Percentiles rank a stretch among this genome's conserved stretches.
These are phyloP conservation scores for Alexandromys fortis DNA, from an alignment of 2,113 vertebrate genomes.

Conservation along the genomic window DNA sequence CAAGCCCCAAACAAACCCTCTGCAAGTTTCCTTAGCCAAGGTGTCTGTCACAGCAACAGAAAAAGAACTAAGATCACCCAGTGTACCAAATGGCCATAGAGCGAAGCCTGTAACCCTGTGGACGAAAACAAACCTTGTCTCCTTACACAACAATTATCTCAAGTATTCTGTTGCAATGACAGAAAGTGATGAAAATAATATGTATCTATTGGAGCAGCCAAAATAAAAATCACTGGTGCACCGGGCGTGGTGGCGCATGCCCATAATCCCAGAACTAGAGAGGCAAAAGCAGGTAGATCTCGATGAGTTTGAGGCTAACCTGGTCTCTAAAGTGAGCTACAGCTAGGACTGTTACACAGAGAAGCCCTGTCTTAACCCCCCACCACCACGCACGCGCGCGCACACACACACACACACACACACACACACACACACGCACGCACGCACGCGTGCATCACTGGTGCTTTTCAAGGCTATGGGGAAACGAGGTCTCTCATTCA, in stretches of 20 bases:
- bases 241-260: neutral
- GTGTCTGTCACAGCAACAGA: neutral
- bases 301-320: neutral
- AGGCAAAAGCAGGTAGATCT: neutral
- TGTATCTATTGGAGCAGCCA: neutral
- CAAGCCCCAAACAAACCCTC: neutral
- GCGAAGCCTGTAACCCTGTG: neutral
- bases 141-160: neutral
- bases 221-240: neutral
- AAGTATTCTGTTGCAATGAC: neutral
- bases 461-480: neutral
- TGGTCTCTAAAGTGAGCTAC: neutral
- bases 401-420: too few species aligned
- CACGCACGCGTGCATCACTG: too few species aligned
- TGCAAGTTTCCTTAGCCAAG: neutral
- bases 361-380: neutral
- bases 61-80: neutral
- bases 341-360: neutral
- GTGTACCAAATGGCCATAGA: too few species aligned
- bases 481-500: neutral
- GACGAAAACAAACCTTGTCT: neutral
- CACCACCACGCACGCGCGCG: too few species aligned
- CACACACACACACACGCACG: too few species aligned
- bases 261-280: neutral
- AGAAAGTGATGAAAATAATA: neutral